Conservation (phyloP, 2,888 invertebrate species). For the Pseudoips prasinana region DNA sequence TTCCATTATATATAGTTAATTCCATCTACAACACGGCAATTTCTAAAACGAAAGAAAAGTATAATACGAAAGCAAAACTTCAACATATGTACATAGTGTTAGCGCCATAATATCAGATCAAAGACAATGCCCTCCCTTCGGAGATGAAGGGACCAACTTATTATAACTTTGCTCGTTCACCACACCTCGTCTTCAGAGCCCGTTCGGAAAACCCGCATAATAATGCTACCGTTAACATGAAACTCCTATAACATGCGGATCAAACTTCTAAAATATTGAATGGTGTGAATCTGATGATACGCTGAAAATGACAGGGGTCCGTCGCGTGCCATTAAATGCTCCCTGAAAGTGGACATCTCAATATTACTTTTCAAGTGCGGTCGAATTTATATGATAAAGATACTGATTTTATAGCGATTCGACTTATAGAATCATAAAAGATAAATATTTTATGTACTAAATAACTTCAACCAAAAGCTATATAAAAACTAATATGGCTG, state of each 20-base stretch:
- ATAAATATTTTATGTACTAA: too few relatives aligned
- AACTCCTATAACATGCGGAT: conserved; percentile 56
- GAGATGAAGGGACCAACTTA: conserved; percentile 64
- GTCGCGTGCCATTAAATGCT: conserved; percentile 46
- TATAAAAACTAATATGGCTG: too few relatives aligned
- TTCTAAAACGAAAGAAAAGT: too few relatives aligned
- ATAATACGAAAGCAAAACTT: too few relatives aligned
- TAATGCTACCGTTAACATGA: conserved; percentile 46
- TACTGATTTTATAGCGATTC: too few relatives aligned
- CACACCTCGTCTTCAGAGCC: conserved; percentile 59
- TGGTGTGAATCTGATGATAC: conserved; percentile 48
- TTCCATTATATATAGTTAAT: too few relatives aligned
- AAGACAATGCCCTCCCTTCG: conserved; percentile 55
- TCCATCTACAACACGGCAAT: too few relatives aligned
- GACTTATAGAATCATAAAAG: too few relatives aligned
- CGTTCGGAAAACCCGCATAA: conserved; percentile 63
- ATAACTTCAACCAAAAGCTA: too few relatives aligned
- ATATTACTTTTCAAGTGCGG: conserved; percentile 26
- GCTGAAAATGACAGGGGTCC: conserved; percentile 50
- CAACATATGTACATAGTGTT: conserved; percentile 22
- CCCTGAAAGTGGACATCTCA: conserved; percentile 40
- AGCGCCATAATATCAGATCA: conserved; percentile 50
- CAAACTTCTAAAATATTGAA: conserved; percentile 57
- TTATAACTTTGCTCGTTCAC: conserved; percentile 74
- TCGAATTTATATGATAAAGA: conserved; percentile 12